Conservation (phyloP, 1,140 invertebrate species). For the Lasaia peninsularis region DNA sequence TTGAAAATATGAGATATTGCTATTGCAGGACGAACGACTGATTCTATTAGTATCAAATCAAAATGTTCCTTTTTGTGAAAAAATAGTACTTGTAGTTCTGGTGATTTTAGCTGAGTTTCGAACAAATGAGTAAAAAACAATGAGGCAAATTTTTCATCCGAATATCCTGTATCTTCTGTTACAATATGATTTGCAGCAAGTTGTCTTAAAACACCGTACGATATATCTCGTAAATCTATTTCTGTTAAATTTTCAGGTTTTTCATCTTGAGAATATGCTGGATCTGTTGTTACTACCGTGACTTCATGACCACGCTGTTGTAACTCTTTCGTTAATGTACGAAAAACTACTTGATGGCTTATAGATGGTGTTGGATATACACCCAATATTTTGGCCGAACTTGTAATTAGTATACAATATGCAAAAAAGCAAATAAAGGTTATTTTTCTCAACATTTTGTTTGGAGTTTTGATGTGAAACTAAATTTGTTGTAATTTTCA, state of each 20-base stretch:
- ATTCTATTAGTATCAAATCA: slow-evolving; percentile 42
- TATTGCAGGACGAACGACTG: slow-evolving; percentile 20
- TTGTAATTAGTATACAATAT: too few species aligned
- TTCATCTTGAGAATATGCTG: slow-evolving; percentile 37
- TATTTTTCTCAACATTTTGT: too few species aligned
- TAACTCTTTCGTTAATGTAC: slow-evolving; percentile 65
- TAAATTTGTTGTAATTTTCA: too few species aligned
- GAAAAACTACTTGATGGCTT: slow-evolving; percentile 79
- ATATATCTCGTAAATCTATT: slow-evolving; percentile 54
- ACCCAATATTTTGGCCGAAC: slow-evolving; percentile 63
- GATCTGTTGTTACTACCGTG: slow-evolving; percentile 56
- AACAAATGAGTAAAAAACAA: slow-evolving; percentile 17
- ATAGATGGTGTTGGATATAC: slow-evolving; percentile 70
- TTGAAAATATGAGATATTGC: slow-evolving; percentile 35
- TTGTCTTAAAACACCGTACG: slow-evolving; percentile 30
- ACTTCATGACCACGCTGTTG: slow-evolving; percentile 72
- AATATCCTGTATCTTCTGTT: not conserved
- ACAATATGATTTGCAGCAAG: not conserved
- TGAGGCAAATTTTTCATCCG: not conserved
- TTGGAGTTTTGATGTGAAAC: too few species aligned
- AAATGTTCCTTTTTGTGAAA: slow-evolving; percentile 27
- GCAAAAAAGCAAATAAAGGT: too few species aligned
- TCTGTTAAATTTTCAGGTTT: slow-evolving; percentile 44
- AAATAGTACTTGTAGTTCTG: slow-evolving; percentile 33
- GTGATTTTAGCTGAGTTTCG: slow-evolving; percentile 28